Percentiles rank a stretch among this genome's conserved stretches.
Evolutionary conservation across 2,888 invertebrate genomes (phyloP).

Genomic region (Apamea epomidion): DNA sequence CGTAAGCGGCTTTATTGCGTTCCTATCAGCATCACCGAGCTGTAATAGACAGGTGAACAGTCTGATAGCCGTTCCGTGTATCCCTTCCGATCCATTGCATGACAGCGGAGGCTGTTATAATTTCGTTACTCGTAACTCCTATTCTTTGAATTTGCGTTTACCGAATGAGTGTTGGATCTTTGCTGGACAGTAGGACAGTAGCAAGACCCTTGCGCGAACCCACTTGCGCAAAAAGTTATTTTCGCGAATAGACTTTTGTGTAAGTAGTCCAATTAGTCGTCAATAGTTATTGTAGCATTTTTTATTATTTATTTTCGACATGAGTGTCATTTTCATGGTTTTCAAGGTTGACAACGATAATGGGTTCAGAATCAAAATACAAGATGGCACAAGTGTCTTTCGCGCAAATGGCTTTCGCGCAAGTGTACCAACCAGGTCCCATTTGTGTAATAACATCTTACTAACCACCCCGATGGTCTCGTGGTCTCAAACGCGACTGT

Average conservation of each 20-base stretch:
- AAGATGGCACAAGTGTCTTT: neutral
- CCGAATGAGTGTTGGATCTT: neutral
- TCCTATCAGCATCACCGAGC: constrained; percentile 65
- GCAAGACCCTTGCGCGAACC: neutral
- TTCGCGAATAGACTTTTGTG: neutral
- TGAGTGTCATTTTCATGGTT: neutral
- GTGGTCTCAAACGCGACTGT: no score
- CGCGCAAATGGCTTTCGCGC: no score
- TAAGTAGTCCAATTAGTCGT: neutral
- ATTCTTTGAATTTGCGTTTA: constrained; percentile 11
- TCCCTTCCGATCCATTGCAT: constrained; percentile 47
- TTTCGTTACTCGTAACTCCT: neutral
- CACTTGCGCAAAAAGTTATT: neutral
- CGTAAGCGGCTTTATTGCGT: constrained; percentile 81
- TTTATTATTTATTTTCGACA: neutral
- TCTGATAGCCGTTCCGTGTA: constrained; percentile 61
- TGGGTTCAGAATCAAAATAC: neutral
- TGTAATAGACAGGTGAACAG: constrained; percentile 59
- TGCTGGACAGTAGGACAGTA: neutral
- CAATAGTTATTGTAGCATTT: neutral
- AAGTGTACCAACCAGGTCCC: no score
- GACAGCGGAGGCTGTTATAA: constrained; percentile 24
- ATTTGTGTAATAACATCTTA: no score
- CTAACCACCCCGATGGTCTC: no score
- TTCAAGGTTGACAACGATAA: neutral